Conservation (phyloP, 2,888 invertebrate genomes). For the Drosophila parthenogenetica region DNA sequence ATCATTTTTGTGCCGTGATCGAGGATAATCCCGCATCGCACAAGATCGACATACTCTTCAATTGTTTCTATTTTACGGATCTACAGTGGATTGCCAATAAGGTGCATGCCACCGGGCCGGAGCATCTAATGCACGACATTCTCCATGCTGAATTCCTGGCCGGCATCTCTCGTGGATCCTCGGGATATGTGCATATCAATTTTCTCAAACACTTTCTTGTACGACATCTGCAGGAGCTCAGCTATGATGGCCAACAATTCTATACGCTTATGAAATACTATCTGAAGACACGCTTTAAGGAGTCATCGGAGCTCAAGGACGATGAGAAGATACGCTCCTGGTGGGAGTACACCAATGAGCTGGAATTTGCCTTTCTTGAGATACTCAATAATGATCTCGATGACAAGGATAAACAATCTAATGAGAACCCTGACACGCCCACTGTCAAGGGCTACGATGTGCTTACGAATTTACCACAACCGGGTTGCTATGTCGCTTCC, state of each 20-base stretch:
- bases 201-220: constrained; percentile 88
- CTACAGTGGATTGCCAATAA: constrained; percentile 93
- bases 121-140: constrained; percentile 92
- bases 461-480: constrained; percentile 84
- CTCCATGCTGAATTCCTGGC: constrained; percentile 85
- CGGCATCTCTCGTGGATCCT: constrained; percentile 37
- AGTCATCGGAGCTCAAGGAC: constrained; percentile 68
- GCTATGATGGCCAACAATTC: constrained; percentile 93
- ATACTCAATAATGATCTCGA: constrained; percentile 78
- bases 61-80: constrained; percentile 90
- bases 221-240: constrained; percentile 89
- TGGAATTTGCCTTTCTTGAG: constrained; percentile 86
- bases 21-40: constrained; percentile 75
- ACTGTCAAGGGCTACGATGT: constrained; percentile 84
- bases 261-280: constrained; percentile 89
- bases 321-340: constrained; percentile 83
- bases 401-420: constrained; percentile 1
- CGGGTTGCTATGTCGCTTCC: constrained; percentile 90
- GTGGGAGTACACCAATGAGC: constrained; percentile 80
- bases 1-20: constrained; percentile 86
- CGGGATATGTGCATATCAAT: constrained; percentile 83
- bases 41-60: constrained; percentile 87
- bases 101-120: constrained; percentile 91
- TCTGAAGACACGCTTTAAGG: constrained; percentile 83
- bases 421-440: neutral